Conservation (phyloP, 2,888 invertebrate genomes). For the Dryadula phaetusa region DNA sequence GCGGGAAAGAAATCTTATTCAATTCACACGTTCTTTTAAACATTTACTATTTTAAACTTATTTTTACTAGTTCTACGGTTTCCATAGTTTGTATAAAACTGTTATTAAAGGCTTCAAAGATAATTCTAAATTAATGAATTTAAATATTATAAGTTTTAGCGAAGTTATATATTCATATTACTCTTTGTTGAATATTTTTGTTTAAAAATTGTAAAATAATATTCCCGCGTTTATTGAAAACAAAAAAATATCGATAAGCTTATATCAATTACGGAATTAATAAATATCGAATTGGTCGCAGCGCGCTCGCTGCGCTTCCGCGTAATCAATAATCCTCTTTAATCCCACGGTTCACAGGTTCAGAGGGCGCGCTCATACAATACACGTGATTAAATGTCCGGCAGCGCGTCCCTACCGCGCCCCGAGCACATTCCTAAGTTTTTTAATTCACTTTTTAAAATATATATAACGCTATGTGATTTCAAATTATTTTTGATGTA, state of each 20-base stretch:
- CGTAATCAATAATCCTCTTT: conserved; percentile 24
- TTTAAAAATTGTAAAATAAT: background rate
- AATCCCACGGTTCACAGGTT: conserved; percentile 22
- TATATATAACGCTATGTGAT: too few species aligned
- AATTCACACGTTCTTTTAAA: conserved; percentile 20
- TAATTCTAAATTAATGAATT: too few species aligned
- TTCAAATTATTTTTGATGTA: too few species aligned
- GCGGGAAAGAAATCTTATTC: conserved; percentile 20
- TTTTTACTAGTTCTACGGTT: background rate
- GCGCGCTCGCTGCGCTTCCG: background rate
- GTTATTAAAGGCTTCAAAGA: too few species aligned
- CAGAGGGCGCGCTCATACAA: conserved; percentile 19
- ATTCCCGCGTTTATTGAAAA: background rate
- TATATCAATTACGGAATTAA: conserved; percentile 19
- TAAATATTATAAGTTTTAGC: too few species aligned
- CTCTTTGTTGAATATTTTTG: too few species aligned
- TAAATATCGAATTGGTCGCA: conserved; percentile 7
- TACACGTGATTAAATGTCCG: conserved; percentile 22
- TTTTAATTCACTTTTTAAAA: too few species aligned
- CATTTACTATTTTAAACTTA: background rate
- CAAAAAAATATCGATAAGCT: background rate
- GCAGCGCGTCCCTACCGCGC: background rate
- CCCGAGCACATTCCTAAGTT: too few species aligned
- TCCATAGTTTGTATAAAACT: background rate
- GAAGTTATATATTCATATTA: too few species aligned